Conservation (phyloP, 2,113 vertebrate genomes). For the Glaucomys volans region DNA sequence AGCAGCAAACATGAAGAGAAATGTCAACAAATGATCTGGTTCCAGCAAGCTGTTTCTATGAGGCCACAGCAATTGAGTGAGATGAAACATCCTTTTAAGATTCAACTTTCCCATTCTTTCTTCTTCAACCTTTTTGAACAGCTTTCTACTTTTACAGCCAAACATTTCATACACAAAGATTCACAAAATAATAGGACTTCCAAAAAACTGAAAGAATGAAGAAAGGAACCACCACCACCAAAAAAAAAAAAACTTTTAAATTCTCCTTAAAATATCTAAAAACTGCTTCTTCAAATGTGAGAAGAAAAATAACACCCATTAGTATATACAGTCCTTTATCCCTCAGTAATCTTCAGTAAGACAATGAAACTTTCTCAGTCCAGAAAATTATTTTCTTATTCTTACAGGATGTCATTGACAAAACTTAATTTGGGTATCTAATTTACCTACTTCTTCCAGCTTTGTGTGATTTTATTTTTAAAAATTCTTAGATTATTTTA, state of each 20-base stretch:
- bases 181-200: conserved; percentile 37
- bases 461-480: conserved; percentile 29
- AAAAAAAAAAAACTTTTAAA: neutral
- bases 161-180: conserved; percentile 22
- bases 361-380: neutral
- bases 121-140: neutral
- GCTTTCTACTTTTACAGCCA: conserved; percentile 49
- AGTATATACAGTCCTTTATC: neutral
- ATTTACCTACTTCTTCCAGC: neutral
- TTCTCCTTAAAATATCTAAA: conserved; percentile 23
- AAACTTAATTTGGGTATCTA: neutral
- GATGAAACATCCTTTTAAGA: conserved; percentile 13
- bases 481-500: conserved; percentile 18
- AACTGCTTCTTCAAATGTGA: neutral
- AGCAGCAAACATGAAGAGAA: conserved; percentile 46
- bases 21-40: conserved; percentile 39
- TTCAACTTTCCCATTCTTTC: neutral
- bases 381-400: neutral
- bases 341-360: conserved; percentile 31
- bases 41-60: neutral
- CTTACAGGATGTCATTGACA: neutral
- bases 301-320: neutral
- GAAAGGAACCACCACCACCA: neutral
- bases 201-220: conserved; percentile 32
- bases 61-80: neutral